These are phyloP conservation scores for Brachionus calyciflorus DNA, from an alignment of 1,140 invertebrate genomes.

Conservation along the genomic window DNA sequence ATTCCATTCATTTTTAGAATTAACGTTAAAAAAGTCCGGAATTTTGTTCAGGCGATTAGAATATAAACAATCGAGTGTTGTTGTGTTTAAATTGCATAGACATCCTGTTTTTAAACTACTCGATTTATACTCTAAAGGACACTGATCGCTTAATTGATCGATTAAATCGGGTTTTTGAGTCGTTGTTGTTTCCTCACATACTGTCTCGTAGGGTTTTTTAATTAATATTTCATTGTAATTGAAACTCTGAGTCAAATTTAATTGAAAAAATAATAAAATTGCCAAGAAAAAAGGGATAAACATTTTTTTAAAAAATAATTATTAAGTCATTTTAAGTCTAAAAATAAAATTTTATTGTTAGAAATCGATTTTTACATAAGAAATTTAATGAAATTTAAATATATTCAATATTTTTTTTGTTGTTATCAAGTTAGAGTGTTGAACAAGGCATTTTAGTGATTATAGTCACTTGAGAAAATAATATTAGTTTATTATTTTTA, in stretches of 20 bases:
- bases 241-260: background rate
- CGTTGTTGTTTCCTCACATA: constrained; percentile 4
- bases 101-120: constrained; percentile 35
- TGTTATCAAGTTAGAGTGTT: too few relatives aligned
- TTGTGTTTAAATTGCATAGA: constrained; percentile 1
- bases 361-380: too few relatives aligned
- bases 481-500: too few relatives aligned
- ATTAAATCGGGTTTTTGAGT: background rate
- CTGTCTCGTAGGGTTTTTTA: constrained; percentile 22
- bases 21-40: background rate
- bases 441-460: too few relatives aligned
- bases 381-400: too few relatives aligned
- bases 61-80: constrained; percentile 16
- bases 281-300: background rate
- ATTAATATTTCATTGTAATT: constrained; percentile 23
- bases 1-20: constrained; percentile 2
- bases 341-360: too few relatives aligned
- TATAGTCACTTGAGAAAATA: too few relatives aligned
- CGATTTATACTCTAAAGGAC: constrained; percentile 1
- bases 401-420: too few relatives aligned
- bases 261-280: background rate
- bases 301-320: too few relatives aligned
- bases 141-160: constrained; percentile 10
- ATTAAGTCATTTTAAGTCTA: too few relatives aligned
- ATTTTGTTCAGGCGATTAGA: background rate